phyloP scores from a whole-genome alignment of 2,888 invertebrate species.

The Alitta virens region DNA sequence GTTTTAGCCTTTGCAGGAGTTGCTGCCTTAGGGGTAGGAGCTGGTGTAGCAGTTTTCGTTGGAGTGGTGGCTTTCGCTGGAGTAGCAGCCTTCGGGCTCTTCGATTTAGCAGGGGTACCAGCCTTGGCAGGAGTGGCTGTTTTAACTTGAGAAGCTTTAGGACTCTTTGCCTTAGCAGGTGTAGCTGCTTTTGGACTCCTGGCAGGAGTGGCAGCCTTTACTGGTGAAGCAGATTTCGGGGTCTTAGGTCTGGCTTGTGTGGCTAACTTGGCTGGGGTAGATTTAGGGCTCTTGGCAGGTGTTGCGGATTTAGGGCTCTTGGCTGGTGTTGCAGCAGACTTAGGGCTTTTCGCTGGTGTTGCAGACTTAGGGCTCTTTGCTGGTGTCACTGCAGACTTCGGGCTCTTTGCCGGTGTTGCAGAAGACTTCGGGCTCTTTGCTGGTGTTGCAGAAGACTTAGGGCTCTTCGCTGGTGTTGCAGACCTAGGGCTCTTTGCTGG shows the following conservation, averaged over 20 bases:
- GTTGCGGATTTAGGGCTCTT: constrained; percentile 3
- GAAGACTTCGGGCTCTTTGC: constrained; percentile 2
- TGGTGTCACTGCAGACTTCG: not conserved
- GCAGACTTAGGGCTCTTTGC: constrained; percentile 2
- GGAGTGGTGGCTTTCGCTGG: not conserved
- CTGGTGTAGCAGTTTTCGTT: not conserved
- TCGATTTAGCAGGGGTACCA: not conserved
- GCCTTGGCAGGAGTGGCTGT: not conserved
- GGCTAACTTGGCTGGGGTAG: constrained; percentile 12
- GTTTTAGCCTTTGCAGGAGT: not conserved
- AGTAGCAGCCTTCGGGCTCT: not conserved
- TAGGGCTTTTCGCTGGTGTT: constrained; percentile 1
- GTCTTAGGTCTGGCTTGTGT: not conserved
- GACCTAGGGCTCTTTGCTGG: not conserved
- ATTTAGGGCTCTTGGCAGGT: constrained; percentile 8
- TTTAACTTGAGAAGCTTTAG: not conserved
- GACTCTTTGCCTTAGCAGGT: constrained; percentile 5
- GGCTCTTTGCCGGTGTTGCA: constrained; percentile 2
- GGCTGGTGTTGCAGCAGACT: not conserved
- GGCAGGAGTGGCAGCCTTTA: not conserved
- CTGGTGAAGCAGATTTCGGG: not conserved
- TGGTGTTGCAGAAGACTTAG: constrained; percentile 6
- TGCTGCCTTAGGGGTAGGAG: not conserved
- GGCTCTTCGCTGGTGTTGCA: not conserved
- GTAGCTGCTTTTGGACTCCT: constrained; percentile 3